Evolutionary conservation across 2,797 vertebrate genomes (phyloP), one percentile per base, ranked within the genome.

Genomic region (Enteromius afrohamiltoni): DNA sequence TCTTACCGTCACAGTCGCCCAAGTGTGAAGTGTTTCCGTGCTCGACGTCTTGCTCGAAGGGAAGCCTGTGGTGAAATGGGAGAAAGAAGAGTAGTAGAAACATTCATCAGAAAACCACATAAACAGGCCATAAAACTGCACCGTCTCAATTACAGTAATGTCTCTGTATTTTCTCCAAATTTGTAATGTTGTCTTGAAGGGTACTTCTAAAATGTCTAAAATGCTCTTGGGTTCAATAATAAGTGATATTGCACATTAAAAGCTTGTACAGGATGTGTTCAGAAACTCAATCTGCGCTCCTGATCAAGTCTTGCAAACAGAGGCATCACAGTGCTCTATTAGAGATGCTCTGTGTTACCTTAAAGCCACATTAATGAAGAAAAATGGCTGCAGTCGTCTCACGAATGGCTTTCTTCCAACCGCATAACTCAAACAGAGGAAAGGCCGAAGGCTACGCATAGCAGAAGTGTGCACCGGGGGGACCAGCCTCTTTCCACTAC

Each of bases 1-100:
- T 77, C 97, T 95, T 92, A 99, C 97, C 97, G 83, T 97, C 96
- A 42, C 98, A 99, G 93, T 98, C 97, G 9, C 96, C 97, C 92
- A 99, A 93, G 90, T 97, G 95, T 69, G 96, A 94, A 0, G 96
- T 97, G 91, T 96, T 97, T 85, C 95, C 93, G 0, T 96, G 96
- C 1, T 94, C 92, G 16, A 98, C 94, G 85, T 99, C 97, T 94
- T 99, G 98, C 91, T 98, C 97, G 23, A 98, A 98, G 26, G 93
- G 87, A 89, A 92, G 93, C 89, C 98, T 98, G 91, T 23, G 80
- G 88, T 85, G 79, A 68, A 60, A 60, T 13, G n/a, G 55, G 37
- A 17, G 40, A 86, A 91, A 88, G 91, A 88, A 93, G 74, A 19
- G 85, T 85, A 73, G 49, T 53, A 45, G 11, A 19, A 62, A 55